Evolutionary conservation across 2,888 invertebrate species (phyloP), one percentile per base, ranked within the genome.

Genomic region (Andrena marginata): DNA sequence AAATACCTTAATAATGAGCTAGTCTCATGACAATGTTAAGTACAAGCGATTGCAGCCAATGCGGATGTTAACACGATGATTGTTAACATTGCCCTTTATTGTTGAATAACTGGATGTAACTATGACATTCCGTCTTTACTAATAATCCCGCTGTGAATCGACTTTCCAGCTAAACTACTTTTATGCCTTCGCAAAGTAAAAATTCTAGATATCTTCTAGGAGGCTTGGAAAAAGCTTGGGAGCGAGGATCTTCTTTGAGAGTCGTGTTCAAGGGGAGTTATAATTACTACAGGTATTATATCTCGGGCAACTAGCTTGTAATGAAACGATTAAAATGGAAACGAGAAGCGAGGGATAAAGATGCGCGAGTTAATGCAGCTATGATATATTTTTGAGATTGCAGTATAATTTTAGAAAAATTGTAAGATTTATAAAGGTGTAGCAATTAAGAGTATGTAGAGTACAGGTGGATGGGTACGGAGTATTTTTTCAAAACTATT

Each of bases 381-480:
- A 91, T 83, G 89, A 91, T 93, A 94, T 94, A 94, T 94, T 94
- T 94, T 94, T 94, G 93, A 94, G 92, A 94, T 91, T 90, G 92
- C 92, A 89, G 90, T 91, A 91, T 92, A 93, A 93, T 92, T 93
- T 92, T 93, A 92, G 92, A 93, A 80, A 87, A 93, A 42, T 92
- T 93, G 90, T 94, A 93, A 93, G 91, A 92, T 93, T 93, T 93
- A 90, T 93, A 93, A 93, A 85, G 92, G 89, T 78, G 63, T 92
- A 92, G 91, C 81, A 81, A 87, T 86, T 92, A 93, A 92, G 92
- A 81, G 77, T 71, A 70, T 23, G 75, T 82, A 85, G 87, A 82
- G 64, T 77, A 64, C 67, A 71, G 77, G 63, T 82, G 77, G 77
- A 88, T 85, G 86, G 88, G 87, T 87, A 86, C 83, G 31, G 42